Evolutionary conservation across 1,140 invertebrate species (phyloP).

Genomic region (Philotrypesis tridentata): DNA sequence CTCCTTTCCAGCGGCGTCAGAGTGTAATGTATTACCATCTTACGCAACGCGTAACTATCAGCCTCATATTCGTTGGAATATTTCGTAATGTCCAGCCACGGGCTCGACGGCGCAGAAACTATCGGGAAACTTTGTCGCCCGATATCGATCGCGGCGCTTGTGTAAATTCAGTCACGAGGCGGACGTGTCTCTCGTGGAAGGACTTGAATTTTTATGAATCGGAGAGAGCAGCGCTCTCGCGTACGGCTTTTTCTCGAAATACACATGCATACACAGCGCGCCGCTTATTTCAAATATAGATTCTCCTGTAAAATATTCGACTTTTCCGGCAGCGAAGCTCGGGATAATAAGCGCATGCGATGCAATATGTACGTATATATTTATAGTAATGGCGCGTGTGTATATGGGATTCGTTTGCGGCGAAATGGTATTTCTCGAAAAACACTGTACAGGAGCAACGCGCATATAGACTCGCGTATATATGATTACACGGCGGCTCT

Average conservation of each 20-base stretch:
- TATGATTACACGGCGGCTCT: too few species aligned
- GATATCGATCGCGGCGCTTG: background rate
- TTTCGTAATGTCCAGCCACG: background rate
- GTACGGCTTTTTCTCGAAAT: background rate
- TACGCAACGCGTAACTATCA: background rate
- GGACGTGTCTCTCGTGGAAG: background rate
- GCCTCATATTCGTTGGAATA: background rate
- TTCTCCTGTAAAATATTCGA: too few species aligned
- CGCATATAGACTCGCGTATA: too few species aligned
- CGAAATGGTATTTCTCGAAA: too few species aligned
- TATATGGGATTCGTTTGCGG: too few species aligned
- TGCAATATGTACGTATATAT: too few species aligned
- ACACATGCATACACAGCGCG: background rate
- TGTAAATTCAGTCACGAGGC: background rate
- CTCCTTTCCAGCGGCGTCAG: too few species aligned
- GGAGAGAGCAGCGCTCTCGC: too few species aligned
- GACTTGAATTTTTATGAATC: constrained; percentile 1
- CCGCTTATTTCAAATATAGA: background rate
- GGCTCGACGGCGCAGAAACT: background rate
- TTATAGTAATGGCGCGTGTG: too few species aligned
- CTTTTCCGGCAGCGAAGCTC: too few species aligned
- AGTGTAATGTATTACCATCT: background rate
- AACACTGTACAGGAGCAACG: too few species aligned
- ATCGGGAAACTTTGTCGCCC: background rate
- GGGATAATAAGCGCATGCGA: too few species aligned